These are phyloP conservation scores for Chionis minor DNA, from an alignment of 2,113 vertebrate species.

Conservation along the genomic window DNA sequence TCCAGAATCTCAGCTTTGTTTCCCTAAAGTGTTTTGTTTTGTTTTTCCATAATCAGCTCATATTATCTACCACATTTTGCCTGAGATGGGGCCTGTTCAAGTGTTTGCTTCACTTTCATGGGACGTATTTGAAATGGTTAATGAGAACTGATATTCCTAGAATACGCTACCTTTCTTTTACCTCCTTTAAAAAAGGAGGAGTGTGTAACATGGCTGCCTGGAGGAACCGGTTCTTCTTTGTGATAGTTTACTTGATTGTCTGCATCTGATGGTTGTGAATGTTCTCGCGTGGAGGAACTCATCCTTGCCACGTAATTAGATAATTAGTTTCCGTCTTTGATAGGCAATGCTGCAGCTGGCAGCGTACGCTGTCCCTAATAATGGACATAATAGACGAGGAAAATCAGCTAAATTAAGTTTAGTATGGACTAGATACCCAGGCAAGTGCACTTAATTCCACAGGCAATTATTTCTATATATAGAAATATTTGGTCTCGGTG, in stretches of 20 bases:
- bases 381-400: slow-evolving; percentile 11
- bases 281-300: neutral
- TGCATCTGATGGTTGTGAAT: neutral
- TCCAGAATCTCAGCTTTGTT: neutral
- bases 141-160: neutral
- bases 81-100: neutral
- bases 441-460: slow-evolving; percentile 53
- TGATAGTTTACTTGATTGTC: neutral
- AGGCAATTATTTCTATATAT: slow-evolving; percentile 60
- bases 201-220: neutral
- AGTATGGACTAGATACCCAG: slow-evolving; percentile 58
- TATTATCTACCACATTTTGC: neutral
- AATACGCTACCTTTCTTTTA: neutral
- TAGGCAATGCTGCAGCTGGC: slow-evolving; percentile 22
- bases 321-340: slow-evolving; percentile 32
- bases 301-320: neutral
- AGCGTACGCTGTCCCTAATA: neutral
- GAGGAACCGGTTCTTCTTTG: neutral
- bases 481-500: slow-evolving; percentile 47
- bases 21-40: neutral
- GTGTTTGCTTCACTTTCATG: neutral
- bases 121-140: neutral
- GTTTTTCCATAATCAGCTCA: neutral
- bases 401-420: slow-evolving; percentile 60
- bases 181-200: neutral